Base-by-base conservation (phyloP, 2,797 vertebrate species). In the Apogon hyalosoma region DNA sequence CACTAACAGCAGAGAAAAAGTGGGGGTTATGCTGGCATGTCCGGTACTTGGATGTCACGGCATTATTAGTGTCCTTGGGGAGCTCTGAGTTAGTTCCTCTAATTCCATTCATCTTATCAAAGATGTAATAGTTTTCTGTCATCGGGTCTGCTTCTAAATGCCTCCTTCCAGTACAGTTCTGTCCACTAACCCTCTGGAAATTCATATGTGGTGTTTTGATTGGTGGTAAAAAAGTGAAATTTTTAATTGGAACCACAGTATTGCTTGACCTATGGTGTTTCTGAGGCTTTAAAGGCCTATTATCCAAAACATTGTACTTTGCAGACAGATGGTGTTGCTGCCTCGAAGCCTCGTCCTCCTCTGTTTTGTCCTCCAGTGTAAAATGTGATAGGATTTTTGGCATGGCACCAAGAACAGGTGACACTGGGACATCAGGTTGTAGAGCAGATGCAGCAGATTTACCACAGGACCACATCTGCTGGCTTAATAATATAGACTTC, bases 221-320 rank as follows among this genome's bases (percentile, higher is more conserved):
- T 0, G 92, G 90, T 16, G 93, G 94, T 48, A 94, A 75, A 70
- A 93, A 85, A 14, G 82, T 69, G n/a, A 92, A 74, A 69, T 71
- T 93, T 75, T 78, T 90, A 39, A 91, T 85, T 6, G 87, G 85
- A 56, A 90, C 63, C 7, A 75, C 14, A 2, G 14, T 73, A 10
- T 77, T 77, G 3, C n/a, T 64, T 14, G 53, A 24, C 11, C 36
- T 79, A 1, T 77, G 21, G 38, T 63, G 58, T 63, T 73, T 87
- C 21, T 47, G 65, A 40, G 19, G 52, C 64, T 83, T 86, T 1
- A 38, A 11, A 11, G 31, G 13, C 0, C 36, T 83, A 42, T 57
- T 78, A 5, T 73, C 86, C 0, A 48, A 13, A 18, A 69, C 21
- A 2, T 21, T 63, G 51, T 69, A 77, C 18, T 84, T 74, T 49